Evolutionary conservation across 2,888 invertebrate species (phyloP).

Genomic region (Venustoraphidia nigricollis): DNA sequence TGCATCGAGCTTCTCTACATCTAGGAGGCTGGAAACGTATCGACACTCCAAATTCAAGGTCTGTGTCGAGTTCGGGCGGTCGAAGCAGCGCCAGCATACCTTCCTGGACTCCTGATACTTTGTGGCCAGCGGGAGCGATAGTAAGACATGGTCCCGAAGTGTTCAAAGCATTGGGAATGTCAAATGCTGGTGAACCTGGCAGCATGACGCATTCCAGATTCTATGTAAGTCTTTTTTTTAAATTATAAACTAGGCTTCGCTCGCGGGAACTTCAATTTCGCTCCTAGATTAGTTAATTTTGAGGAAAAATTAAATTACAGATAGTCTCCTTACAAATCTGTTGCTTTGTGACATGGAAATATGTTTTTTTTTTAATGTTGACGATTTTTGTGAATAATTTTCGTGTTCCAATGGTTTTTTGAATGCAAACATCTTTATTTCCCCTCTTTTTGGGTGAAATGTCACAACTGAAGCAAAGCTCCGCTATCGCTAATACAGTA

Average conservation of each 20-base stretch:
- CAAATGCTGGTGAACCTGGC: slow-evolving; percentile 79
- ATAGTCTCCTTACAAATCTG: not conserved
- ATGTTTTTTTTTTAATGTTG: too few species aligned
- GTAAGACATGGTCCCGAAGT: slow-evolving; percentile 56
- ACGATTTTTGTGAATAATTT: too few species aligned
- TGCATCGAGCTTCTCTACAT: slow-evolving; percentile 82
- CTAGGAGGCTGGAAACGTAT: slow-evolving; percentile 61
- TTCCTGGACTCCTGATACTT: slow-evolving; percentile 38
- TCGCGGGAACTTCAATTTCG: too few species aligned
- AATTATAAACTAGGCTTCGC: too few species aligned
- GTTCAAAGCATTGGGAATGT: slow-evolving; percentile 60
- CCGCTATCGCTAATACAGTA: too few species aligned
- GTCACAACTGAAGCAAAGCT: too few species aligned
- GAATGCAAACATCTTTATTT: too few species aligned
- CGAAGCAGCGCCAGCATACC: not conserved
- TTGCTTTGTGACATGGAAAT: too few species aligned
- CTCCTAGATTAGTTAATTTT: not conserved
- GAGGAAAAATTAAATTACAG: not conserved
- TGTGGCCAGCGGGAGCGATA: slow-evolving; percentile 64
- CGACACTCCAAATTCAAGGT: slow-evolving; percentile 19
- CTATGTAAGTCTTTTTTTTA: slow-evolving; percentile 51
- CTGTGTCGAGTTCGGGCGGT: not conserved
- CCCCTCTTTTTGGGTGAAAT: too few species aligned
- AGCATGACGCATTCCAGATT: slow-evolving; percentile 68
- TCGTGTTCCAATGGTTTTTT: too few species aligned